Conservation (phyloP, 2,797 vertebrate species). For the Squalus acanthias region DNA sequence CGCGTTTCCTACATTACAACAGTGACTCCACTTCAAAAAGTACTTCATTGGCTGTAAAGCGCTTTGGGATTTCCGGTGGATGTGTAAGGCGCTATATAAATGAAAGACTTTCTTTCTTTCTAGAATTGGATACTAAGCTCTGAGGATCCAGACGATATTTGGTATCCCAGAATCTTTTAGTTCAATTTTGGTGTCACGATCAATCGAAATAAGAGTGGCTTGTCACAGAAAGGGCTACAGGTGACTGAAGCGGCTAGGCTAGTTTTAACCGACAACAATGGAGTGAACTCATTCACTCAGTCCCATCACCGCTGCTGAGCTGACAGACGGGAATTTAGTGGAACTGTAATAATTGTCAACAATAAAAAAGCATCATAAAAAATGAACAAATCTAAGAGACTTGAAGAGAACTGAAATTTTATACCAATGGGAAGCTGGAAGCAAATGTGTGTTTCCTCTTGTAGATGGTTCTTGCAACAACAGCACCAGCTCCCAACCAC, state of each 20-base stretch:
- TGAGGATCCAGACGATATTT: background rate
- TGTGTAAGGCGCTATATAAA: no score
- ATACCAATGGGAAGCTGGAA: background rate
- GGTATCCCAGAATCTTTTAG: background rate
- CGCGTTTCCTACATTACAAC: no score
- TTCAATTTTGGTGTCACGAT: background rate
- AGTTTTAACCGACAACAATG: background rate
- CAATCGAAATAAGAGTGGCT: background rate
- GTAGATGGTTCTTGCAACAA: background rate
- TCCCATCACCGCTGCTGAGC: background rate
- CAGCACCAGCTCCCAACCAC: background rate
- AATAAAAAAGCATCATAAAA: background rate
- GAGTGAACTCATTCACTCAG: background rate
- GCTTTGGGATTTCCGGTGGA: no score
- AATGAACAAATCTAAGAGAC: background rate
- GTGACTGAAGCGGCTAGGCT: background rate
- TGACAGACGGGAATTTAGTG: background rate
- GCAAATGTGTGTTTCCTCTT: background rate
- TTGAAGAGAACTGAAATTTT: background rate
- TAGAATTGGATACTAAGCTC: background rate
- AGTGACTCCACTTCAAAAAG: no score
- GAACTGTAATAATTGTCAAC: background rate
- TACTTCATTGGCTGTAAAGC: no score
- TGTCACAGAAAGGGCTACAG: background rate
- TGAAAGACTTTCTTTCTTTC: no score